Evolutionary conservation across 2,797 vertebrate genomes (phyloP), one percentile per base, ranked within the genome.

Genomic region (Helarctos malayanus): DNA sequence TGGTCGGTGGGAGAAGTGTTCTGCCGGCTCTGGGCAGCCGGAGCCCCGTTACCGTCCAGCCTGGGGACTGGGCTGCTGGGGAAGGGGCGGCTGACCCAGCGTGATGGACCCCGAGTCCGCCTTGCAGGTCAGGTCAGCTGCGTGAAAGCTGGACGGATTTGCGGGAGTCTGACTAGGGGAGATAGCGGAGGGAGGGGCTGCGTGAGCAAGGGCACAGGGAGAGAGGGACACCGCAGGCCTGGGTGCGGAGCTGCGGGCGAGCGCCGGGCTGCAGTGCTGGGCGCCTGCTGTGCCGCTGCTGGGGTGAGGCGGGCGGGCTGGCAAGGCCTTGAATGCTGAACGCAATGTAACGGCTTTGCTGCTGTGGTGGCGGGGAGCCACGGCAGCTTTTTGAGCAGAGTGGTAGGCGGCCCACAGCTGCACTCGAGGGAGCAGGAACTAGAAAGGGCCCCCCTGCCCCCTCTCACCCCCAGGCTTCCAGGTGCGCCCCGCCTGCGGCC

Each of bases 401-500:
- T 47, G 65, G 25, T 14, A 19, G 35, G 45, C 49, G n/a, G 8
- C 45, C 76, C 21, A 27, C 25, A 63, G 35, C 61, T 41, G 23
- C 6, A 2, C 25, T 65, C 12, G 11, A 63, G 73, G 52, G 65
- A 35, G 32, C 25, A 11, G 59, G 35, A 35, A 0, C 71, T 32
- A 23, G 47, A 69, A 38, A 5, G 38, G 49, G 11, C n/a, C 71
- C 79, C 54, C 52, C 11, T 3, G 0, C 61, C 15, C 68, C 84
- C 86, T 94, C 15, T 0, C 52, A 13, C 61, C 83, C 56, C 54
- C 97, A 99, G 99, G 99, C 90, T 99, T 98, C 97, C 99, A 99
- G 96, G 99, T 99, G 14, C 99, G 99, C 85, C 99, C 99, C 29
- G 99, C 99, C 96, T 99, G 99, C 98, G 99, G 99, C 96, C 99